Evolutionary conservation across 2,113 vertebrate genomes (phyloP).

Genomic region (Pelecanoides urinatrix): DNA sequence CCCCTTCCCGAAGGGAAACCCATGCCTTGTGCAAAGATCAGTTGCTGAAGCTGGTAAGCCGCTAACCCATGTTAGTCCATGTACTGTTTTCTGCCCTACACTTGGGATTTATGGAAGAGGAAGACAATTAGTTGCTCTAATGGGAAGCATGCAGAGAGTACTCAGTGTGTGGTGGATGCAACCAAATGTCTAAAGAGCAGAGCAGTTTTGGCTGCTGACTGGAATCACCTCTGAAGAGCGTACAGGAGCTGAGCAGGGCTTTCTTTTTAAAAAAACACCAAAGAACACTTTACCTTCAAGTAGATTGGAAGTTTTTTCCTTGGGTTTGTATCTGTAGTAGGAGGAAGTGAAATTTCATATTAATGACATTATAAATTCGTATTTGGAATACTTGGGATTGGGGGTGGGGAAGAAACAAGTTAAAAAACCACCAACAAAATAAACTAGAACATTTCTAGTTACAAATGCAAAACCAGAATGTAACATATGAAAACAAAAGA

Average conservation of each 20-base stretch:
- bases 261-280: not conserved
- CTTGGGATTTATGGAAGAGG: not conserved
- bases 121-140: not conserved
- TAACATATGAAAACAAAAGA: not conserved
- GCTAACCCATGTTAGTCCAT: not conserved
- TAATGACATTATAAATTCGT: not conserved
- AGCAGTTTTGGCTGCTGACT: not conserved
- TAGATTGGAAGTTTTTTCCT: not conserved
- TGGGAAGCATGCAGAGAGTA: not conserved
- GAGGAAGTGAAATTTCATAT: not conserved
- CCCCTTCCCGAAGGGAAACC: not conserved
- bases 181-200: not conserved
- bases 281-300: not conserved
- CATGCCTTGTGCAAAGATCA: not conserved
- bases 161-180: not conserved
- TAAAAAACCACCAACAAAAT: not conserved
- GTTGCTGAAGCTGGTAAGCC: not conserved
- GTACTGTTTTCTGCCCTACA: not conserved
- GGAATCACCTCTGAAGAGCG: not conserved
- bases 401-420: not conserved
- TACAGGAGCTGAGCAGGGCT: not conserved
- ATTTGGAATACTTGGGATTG: not conserved
- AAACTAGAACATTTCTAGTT: not conserved
- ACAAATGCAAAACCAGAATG: not conserved
- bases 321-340: not conserved